These are phyloP conservation scores for Conus betulinus DNA, from an alignment of 1,140 invertebrate genomes.

Conservation along the genomic window DNA sequence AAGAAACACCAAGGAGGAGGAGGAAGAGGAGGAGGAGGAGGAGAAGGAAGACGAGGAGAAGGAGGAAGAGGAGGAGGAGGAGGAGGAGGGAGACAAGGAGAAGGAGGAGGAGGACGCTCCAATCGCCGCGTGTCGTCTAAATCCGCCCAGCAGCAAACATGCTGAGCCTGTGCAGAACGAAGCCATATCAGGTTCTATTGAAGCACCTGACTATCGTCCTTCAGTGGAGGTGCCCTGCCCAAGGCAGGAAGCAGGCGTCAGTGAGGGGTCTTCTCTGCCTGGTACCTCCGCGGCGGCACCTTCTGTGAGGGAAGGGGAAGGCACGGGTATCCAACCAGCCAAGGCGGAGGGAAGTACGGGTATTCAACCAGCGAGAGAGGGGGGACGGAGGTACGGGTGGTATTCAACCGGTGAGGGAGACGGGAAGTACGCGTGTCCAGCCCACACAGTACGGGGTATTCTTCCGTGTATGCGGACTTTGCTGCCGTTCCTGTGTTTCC, in stretches of 20 bases:
- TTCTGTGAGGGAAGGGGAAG: no score
- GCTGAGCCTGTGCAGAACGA: background rate
- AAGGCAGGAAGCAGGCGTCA: background rate
- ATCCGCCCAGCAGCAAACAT: background rate
- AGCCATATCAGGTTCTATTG: no score
- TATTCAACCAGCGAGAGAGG: background rate
- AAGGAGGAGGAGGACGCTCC: background rate
- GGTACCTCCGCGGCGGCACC: no score
- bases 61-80: no score
- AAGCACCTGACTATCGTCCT: background rate
- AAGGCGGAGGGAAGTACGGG: no score
- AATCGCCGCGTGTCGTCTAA: background rate
- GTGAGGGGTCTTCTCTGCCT: no score
- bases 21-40: background rate
- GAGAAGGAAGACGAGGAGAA: no score
- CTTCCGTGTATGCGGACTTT: background rate
- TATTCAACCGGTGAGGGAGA: background rate
- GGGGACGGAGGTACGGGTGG: no score
- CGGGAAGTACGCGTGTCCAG: no score
- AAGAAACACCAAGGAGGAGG: constrained; percentile 23
- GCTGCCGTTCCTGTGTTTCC: background rate
- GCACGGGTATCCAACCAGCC: no score
- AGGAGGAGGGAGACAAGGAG: no score
- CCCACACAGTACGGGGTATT: background rate
- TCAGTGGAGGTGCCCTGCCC: background rate